Base-by-base conservation (phyloP, 2,113 vertebrate species). In the Tympanuchus pallidicinctus region DNA sequence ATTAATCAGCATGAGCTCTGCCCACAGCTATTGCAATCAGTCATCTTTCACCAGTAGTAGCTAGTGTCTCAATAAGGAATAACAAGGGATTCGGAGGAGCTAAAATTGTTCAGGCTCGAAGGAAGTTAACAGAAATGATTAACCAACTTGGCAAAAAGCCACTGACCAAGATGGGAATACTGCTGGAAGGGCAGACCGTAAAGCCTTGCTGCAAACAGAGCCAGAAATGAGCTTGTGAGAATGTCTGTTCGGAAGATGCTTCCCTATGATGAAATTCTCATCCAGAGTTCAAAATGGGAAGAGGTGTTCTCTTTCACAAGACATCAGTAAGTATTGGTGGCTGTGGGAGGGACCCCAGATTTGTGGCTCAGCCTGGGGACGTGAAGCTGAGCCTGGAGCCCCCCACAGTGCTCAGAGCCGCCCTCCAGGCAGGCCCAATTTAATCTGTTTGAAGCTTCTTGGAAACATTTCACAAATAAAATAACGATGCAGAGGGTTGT, bases 1-100 rank as follows among this genome's bases (percentile, higher is more conserved):
- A 72, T 79, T 90, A 16, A 5, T 63, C 83, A 90, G 54, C 82
- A 38, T 19, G 65, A 59, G 63, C 38, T 50, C 79, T 90, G 57
- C 93, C 82, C 56, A 32, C 82, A 90, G 89, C 86, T 60, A 50
- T 15, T 88, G 67, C 76, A 56, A 47, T 84, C 86, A 63, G 52
- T 79, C 86, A 67, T 74, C 79, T 92, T 70, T 67, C 52, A 48
- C 75, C 83, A 60, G 54, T 16, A 56, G 47, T 9, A 82, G 12
- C 47, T 48, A 32, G 66, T 75, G 71, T 71, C 71, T 90, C 72
- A 75, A 57, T 40, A 75, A 42, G n/a, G 36, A 54, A 61, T 54
- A 56, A 60, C 3, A 18, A 45, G 79, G 90, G 45, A 48, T 67
- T 85, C n/a, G 54, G 54, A 63, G 75, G 57, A 82, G 42, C 4